phyloP scores from a whole-genome alignment of 2,797 vertebrate genomes.

The Crenichthys baileyi region DNA sequence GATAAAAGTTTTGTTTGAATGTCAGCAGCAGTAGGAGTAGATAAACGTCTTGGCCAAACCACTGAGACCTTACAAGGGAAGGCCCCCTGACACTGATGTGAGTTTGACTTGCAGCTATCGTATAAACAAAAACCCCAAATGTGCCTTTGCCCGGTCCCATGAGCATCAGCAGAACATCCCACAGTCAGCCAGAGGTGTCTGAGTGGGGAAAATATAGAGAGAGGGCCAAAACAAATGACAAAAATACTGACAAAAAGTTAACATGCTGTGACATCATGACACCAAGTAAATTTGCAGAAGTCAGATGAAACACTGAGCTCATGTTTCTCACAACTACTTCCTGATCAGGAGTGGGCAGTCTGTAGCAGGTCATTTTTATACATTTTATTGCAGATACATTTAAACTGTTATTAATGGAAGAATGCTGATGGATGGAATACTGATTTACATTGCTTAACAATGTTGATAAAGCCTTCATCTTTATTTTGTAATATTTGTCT shows the following conservation, averaged over 20 bases:
- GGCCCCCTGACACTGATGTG: constrained; percentile 20
- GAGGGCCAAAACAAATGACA: background rate
- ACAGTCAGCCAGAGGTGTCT: background rate
- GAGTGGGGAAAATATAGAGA: background rate
- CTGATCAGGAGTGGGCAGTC: constrained; percentile 12
- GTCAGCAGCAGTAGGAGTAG: background rate
- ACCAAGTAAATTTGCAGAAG: constrained; percentile 22
- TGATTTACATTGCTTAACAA: background rate
- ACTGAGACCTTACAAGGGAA: constrained; percentile 53
- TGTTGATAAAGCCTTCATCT: background rate
- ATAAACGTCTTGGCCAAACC: constrained; percentile 20
- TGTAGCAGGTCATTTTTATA: background rate
- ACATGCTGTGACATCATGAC: background rate
- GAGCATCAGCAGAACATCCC: background rate
- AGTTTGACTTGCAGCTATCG: constrained; percentile 28
- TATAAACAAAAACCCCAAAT: constrained; percentile 49
- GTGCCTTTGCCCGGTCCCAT: background rate
- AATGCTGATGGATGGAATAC: background rate
- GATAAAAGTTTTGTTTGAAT: constrained; percentile 16
- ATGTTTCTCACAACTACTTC: constrained; percentile 25
- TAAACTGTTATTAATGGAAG: background rate
- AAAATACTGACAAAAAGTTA: background rate
- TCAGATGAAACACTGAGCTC: constrained; percentile 11
- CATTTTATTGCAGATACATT: background rate
- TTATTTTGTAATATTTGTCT: background rate